Base-by-base conservation (phyloP, 1,140 invertebrate species). In the Halictus rubicundus region DNA sequence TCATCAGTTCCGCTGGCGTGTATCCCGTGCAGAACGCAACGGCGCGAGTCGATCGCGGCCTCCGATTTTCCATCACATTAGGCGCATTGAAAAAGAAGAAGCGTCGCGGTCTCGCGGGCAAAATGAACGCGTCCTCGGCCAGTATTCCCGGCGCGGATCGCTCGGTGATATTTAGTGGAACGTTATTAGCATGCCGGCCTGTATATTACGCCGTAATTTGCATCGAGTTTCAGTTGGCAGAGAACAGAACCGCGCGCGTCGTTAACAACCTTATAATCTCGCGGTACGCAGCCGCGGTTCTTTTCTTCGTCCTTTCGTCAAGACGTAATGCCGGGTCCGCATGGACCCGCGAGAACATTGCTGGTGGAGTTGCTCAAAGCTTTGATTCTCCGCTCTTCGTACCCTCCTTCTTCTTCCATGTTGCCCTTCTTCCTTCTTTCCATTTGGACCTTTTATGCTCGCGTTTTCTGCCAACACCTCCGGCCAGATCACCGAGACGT, bases 171-270 rank as follows among this genome's bases (percentile, higher is more conserved):
- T 78, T 84, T 69, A 60, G 39, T 68, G 81, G 75, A 68, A 80
- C 75, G 60, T 83, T 84, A 84, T 84, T 84, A 84, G 70, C 81
- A 84, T 84, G 81, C 77, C 32, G 46, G 65, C 49, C 76, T 71
- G 77, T 83, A 80, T 80, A 75, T 74, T 75, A 78, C 77, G 66
- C 60, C 54, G 70, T 71, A 84, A 84, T 84, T 84, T 83, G 83
- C 83, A 84, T 84, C 77, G 60, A 60, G 69, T 82, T 57, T 72
- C 75, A 73, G 82, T 72, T 72, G 82, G 64, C 71, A 65, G 68
- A 60, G 65, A 59, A 82, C 75, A 61, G 80, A 65, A 57, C 65
- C 64, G 49, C 54, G n/a, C n/a, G 19, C 21, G 60, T 60, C 81
- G 77, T 83, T 80, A 81, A 84, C 83, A 75, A 70, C 66, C 61